Conservation (phyloP, 2,888 invertebrate genomes). For the Plebejus anna region DNA sequence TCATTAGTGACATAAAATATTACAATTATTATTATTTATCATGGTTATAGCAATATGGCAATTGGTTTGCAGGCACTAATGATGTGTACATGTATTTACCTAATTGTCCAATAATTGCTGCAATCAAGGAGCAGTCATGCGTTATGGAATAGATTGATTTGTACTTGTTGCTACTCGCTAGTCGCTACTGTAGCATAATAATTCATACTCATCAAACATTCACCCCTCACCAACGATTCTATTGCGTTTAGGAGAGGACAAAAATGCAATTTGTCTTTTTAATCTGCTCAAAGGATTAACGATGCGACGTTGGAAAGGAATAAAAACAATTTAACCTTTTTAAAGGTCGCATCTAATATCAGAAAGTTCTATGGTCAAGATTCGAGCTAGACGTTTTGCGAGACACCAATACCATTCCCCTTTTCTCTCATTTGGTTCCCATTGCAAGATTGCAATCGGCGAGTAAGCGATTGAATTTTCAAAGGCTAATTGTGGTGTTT, state of each 20-base stretch:
- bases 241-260: neutral
- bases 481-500: constrained; percentile 1
- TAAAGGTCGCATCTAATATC: too few relatives aligned
- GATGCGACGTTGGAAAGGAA: neutral
- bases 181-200: neutral
- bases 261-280: neutral
- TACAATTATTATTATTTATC: neutral
- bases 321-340: neutral
- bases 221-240: neutral
- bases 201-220: neutral
- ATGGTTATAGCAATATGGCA: neutral
- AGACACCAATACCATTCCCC: neutral
- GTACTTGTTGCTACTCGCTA: neutral
- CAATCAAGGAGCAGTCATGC: neutral
- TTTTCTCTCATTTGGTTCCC: neutral
- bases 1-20: neutral
- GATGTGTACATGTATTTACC: neutral
- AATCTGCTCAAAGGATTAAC: neutral
- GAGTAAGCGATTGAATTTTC: constrained; percentile 6
- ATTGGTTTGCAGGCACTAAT: neutral
- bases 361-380: neutral
- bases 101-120: constrained; percentile 3
- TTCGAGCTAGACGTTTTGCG: neutral
- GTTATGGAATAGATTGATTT: neutral
- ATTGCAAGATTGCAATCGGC: neutral